phyloP scores from a whole-genome alignment of 2,797 vertebrate species.

The Bovichtus variegatus region DNA sequence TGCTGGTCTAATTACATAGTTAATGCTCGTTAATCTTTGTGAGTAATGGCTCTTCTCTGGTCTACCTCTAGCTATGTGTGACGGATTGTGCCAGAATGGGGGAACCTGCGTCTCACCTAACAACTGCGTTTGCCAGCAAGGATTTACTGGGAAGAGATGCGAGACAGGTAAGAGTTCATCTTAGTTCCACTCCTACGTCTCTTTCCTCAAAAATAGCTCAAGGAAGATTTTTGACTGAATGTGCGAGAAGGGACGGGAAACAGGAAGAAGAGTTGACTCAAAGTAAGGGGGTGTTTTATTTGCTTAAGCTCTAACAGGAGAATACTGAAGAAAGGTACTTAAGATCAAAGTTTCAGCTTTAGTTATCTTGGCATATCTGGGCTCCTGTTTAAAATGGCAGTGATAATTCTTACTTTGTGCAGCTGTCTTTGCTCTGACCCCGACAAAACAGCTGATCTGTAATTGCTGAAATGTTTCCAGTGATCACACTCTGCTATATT shows the following conservation, averaged over 20 bases:
- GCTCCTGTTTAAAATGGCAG: constrained; percentile 16
- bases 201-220: constrained; percentile 18
- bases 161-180: constrained; percentile 91
- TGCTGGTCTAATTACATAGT: constrained; percentile 77
- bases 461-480: constrained; percentile 36
- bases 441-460: constrained; percentile 52
- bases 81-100: constrained; percentile 94
- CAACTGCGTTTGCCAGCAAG: constrained; percentile 94
- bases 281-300: constrained; percentile 10
- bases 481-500: not conserved
- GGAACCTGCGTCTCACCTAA: constrained; percentile 94
- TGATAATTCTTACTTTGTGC: constrained; percentile 36
- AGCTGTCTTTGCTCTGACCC: constrained; percentile 29
- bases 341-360: constrained; percentile 30
- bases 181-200: constrained; percentile 14
- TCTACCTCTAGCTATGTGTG: constrained; percentile 92
- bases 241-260: not conserved
- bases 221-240: constrained; percentile 24
- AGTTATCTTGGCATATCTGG: constrained; percentile 22
- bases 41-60: constrained; percentile 72
- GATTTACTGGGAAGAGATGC: constrained; percentile 94
- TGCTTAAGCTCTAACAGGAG: constrained; percentile 3
- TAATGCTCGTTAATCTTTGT: constrained; percentile 76
- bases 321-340: not conserved
- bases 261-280: not conserved